phyloP scores from a whole-genome alignment of 2,888 invertebrate genomes.

The Phortica okadai region DNA sequence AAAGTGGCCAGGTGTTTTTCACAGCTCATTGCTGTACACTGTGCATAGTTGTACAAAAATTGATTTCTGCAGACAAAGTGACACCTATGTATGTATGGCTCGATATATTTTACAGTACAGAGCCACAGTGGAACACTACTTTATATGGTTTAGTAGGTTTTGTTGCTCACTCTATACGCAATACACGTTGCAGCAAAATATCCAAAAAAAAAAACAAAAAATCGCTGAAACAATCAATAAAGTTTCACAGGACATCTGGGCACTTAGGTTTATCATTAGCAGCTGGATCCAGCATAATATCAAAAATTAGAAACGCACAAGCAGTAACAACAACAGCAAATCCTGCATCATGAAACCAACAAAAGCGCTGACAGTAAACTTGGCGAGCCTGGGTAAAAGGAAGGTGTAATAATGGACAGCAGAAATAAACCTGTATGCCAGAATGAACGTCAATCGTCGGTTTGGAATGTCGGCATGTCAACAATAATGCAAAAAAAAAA shows the following conservation, averaged over 20 bases:
- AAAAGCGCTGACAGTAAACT: neutral
- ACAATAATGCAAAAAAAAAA: neutral
- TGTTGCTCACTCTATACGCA: neutral
- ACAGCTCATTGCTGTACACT: neutral
- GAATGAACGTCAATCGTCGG: constrained; percentile 48
- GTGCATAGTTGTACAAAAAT: neutral
- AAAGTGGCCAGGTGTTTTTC: no score
- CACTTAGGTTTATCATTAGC: neutral
- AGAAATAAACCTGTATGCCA: constrained; percentile 40
- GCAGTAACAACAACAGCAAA: no score
- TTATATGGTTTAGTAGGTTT: neutral
- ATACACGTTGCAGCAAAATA: no score
- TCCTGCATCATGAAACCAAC: neutral
- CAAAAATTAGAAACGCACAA: no score
- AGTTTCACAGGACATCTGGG: constrained; percentile 1
- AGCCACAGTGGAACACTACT: neutral
- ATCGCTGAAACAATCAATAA: neutral
- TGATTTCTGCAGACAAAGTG: neutral
- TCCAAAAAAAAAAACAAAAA: neutral
- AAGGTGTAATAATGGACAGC: constrained; percentile 26
- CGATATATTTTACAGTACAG: neutral
- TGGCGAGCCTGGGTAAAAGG: neutral
- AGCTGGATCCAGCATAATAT: no score
- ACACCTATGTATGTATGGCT: neutral
- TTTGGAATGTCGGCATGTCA: constrained; percentile 43